Percentiles rank a stretch among this genome's conserved stretches.
These are phyloP conservation scores for Heterochromis multidens DNA, from an alignment of 2,113 vertebrate species.

Conservation along the genomic window DNA sequence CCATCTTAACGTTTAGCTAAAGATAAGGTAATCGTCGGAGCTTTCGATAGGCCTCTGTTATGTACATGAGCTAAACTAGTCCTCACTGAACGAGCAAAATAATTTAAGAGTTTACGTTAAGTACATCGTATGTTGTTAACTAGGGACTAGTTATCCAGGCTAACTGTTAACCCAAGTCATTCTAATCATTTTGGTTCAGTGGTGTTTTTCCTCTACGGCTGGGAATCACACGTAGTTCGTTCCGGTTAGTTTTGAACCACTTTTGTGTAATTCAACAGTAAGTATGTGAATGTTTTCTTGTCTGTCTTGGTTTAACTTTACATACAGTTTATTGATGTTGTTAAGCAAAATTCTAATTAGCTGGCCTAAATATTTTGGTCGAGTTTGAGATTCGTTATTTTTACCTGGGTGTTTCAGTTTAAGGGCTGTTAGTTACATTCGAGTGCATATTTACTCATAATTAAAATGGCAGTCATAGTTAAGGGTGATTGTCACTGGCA, in stretches of 20 bases:
- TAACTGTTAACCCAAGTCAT: not conserved
- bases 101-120: not conserved
- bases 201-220: not conserved
- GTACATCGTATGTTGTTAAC: not conserved
- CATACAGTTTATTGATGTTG: not conserved
- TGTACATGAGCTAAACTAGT: not conserved
- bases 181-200: not conserved
- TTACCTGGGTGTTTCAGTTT: not conserved
- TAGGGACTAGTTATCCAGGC: not conserved
- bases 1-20: not conserved
- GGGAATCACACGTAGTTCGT: not conserved
- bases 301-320: not conserved
- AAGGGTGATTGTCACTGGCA: not conserved
- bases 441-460: not conserved
- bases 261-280: conserved; percentile 24
- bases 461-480: not conserved
- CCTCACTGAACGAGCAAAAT: not conserved
- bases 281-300: conserved; percentile 32
- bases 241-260: conserved; percentile 7
- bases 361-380: not conserved
- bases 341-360: too few relatives aligned
- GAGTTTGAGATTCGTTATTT: not conserved
- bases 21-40: not conserved
- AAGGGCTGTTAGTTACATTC: not conserved
- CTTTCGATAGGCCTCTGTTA: conserved; percentile 34